Base-by-base conservation (phyloP, 2,888 invertebrate genomes). In the Pseudococcus jackbeardsleyi region DNA sequence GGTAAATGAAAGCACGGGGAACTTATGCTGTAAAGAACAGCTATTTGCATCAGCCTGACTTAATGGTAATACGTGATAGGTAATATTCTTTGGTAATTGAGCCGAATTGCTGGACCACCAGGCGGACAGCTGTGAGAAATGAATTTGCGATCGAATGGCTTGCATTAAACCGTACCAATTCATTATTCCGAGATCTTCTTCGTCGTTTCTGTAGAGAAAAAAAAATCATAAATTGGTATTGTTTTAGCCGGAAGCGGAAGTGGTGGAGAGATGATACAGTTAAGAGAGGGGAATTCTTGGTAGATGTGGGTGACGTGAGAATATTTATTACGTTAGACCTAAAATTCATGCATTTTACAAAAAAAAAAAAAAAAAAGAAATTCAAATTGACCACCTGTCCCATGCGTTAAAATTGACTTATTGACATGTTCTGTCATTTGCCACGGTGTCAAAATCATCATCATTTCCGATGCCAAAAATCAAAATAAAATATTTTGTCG, bases 91-190 rank as follows among this genome's bases (percentile, higher is more conserved):
- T 84, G 88, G 88, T 88, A 84, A 84, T 84, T 64, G 88, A 88
- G 90, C 92, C 90, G 91, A 91, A 84, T 92, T 91, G 85, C 92
- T 91, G 89, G 92, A 92, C 90, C 95, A 94, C 98, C 98, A 99
- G 88, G 98, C 97, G 86, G 97, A 96, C 90, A 99, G 94, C 93
- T 99, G 98, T 7, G 98, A 99, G 93, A 99, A 99, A 93, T 98
- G 97, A 89, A 99, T 94, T 92, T 98, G 97, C 8, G 98, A 98
- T 89, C 98, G 94, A 84, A 99, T 95, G 85, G 98, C 98, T 92
- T 97, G 97, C 91, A 98, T 94, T 90, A 99, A 93, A 92, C 96
- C 96, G 91, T 95, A 94, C 46, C 91, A 91, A 89, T 92, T 91
- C 91, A 92, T 92, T 90, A 92, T 91, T 15, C 92, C 91, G 79